Percentiles rank a stretch among this genome's conserved stretches.
These are phyloP conservation scores for Cromileptes altivelis DNA, from an alignment of 2,113 vertebrate species.

Conservation along the genomic window DNA sequence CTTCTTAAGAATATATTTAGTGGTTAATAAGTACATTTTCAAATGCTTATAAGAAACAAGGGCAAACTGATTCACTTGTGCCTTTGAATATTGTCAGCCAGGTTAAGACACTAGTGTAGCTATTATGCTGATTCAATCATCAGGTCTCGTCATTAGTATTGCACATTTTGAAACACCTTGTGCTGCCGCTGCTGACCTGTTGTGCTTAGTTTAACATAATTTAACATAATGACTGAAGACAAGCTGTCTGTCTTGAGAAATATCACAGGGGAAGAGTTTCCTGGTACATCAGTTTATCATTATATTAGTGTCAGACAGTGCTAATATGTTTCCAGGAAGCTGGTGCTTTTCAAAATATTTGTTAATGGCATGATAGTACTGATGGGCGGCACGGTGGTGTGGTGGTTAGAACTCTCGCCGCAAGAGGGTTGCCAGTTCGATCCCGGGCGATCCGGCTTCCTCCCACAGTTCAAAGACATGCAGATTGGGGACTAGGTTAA, in stretches of 20 bases:
- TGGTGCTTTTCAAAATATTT: not conserved
- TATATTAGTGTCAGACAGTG: not conserved
- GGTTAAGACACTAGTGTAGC: not conserved
- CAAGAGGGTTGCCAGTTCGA: too few species aligned
- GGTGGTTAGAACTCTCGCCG: too few species aligned
- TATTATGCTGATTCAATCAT: not conserved
- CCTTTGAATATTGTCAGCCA: not conserved
- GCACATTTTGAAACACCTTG: not conserved
- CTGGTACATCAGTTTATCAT: not conserved
- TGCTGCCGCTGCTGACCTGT: not conserved
- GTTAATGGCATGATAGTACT: not conserved
- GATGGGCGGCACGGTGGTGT: too few species aligned
- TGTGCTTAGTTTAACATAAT: constrained; percentile 1
- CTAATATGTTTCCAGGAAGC: not conserved
- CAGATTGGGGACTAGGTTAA: too few species aligned
- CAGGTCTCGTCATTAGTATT: not conserved
- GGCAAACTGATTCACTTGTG: not conserved
- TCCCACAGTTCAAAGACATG: too few species aligned
- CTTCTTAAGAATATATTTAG: not conserved
- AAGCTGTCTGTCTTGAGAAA: not conserved
- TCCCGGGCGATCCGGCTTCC: too few species aligned
- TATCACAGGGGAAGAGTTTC: not conserved
- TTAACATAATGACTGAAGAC: constrained; percentile 1
- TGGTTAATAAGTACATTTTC: not conserved
- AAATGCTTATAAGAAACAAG: not conserved